phyloP scores from a whole-genome alignment of 2,113 vertebrate genomes.

The Dromas ardeola region DNA sequence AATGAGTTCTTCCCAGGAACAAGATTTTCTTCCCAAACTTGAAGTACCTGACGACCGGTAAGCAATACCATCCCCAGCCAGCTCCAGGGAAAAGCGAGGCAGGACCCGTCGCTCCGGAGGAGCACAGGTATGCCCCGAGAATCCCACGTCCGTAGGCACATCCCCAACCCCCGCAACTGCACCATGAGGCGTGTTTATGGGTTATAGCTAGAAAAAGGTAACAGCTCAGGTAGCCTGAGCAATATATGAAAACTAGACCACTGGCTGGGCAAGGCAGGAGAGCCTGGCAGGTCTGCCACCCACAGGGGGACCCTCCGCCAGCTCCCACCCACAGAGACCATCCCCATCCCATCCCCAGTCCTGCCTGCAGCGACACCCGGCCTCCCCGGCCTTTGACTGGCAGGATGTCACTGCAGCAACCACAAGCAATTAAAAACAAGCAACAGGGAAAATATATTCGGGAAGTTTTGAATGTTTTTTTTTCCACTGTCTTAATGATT shows the following conservation, averaged over 20 bases:
- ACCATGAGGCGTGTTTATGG: accelerated
- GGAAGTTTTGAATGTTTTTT: not conserved
- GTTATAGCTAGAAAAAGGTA: not conserved
- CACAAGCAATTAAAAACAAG: not conserved
- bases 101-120: accelerated
- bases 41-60: not conserved
- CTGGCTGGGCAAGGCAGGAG: not conserved
- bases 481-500: constrained; percentile 12
- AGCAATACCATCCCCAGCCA: not conserved
- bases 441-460: not conserved
- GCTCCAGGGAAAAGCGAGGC: not conserved
- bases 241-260: accelerated
- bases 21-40: constrained; percentile 12
- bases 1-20: not conserved
- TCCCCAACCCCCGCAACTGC: accelerated
- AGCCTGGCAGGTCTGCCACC: not conserved
- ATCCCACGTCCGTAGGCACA: accelerated
- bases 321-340: not conserved
- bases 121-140: not conserved
- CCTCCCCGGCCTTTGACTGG: not conserved
- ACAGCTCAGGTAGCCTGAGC: accelerated
- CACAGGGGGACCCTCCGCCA: accelerated
- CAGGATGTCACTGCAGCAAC: not conserved
- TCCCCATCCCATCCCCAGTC: not conserved
- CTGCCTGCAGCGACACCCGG: accelerated